A percentile compares a stretch with the other conserved stretches of the same genome.
Conservation (phyloP, 2,888 invertebrate genomes). For the Thumatha senex region DNA sequence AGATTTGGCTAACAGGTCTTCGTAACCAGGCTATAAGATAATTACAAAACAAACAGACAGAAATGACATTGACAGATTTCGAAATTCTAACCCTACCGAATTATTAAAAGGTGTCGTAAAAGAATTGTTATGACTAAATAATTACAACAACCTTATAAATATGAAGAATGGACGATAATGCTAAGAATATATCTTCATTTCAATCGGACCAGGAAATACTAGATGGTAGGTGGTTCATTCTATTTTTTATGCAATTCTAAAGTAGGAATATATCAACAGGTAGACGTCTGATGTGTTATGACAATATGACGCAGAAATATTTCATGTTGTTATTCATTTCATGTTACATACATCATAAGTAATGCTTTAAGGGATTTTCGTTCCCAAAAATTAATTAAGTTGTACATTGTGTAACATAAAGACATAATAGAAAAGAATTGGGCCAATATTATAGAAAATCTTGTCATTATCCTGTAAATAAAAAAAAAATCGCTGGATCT, state of each 20-base stretch:
- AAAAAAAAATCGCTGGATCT: too few species aligned
- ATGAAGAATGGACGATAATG: constrained; percentile 82
- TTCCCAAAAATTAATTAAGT: too few species aligned
- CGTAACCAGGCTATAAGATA: too few species aligned
- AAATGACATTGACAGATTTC: constrained; percentile 11
- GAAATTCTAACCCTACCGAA: constrained; percentile 50
- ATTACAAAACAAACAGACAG: too few species aligned
- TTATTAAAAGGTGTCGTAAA: constrained; percentile 40
- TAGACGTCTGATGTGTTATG: constrained; percentile 36
- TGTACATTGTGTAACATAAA: too few species aligned
- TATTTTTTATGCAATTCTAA: constrained; percentile 41
- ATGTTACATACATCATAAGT: constrained; percentile 21
- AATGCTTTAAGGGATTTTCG: neutral
- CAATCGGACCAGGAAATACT: constrained; percentile 78
- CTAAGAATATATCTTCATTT: constrained; percentile 72
- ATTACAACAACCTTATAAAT: constrained; percentile 61
- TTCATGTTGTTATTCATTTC: constrained; percentile 15
- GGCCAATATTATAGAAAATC: too few species aligned
- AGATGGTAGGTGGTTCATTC: constrained; percentile 60
- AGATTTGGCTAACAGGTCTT: too few species aligned
- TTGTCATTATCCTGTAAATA: too few species aligned
- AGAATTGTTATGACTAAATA: constrained; percentile 52
- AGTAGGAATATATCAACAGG: constrained; percentile 43
- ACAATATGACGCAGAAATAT: constrained; percentile 41
- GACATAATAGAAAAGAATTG: neutral